Conservation (phyloP, 2,797 vertebrate species). For the Anguilla anguilla region DNA sequence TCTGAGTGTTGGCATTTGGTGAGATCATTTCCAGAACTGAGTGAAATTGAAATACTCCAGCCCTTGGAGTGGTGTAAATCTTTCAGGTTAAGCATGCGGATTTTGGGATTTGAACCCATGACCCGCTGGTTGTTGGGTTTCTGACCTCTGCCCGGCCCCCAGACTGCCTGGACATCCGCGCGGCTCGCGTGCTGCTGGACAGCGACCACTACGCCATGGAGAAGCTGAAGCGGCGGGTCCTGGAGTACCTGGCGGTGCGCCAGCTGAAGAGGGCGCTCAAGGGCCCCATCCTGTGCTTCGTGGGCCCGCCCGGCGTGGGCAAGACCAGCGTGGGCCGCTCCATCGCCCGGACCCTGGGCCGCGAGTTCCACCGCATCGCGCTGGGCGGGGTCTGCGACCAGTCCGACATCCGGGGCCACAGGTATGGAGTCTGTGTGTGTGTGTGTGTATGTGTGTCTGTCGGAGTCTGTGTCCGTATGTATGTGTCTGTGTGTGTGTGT, state of each 20-base stretch:
- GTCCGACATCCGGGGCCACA: constrained; percentile 95
- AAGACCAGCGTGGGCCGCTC: constrained; percentile 97
- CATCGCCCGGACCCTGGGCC: constrained; percentile 89
- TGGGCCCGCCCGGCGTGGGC: constrained; percentile 95
- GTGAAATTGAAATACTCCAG: neutral
- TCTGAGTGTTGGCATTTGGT: no score
- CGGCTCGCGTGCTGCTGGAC: constrained; percentile 87
- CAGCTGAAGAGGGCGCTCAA: constrained; percentile 92
- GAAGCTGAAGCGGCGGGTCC: constrained; percentile 90
- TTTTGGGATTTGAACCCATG: neutral
- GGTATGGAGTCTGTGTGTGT: constrained; percentile 65
- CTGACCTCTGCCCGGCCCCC: constrained; percentile 23
- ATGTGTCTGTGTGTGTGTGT: neutral
- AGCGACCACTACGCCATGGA: constrained; percentile 97
- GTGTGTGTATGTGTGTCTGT: neutral
- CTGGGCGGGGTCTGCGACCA: constrained; percentile 95
- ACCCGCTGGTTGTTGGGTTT: constrained; percentile 29
- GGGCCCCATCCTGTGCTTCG: constrained; percentile 96
- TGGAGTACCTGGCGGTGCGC: constrained; percentile 94
- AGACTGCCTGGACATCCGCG: constrained; percentile 92
- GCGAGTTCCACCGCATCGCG: constrained; percentile 95
- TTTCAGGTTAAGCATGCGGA: neutral
- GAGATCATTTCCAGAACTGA: no score
- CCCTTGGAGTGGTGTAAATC: neutral
- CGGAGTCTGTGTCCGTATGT: no score